These are phyloP conservation scores for Atrina japonica DNA, from an alignment of 2,888 invertebrate genomes.

Conservation along the genomic window DNA sequence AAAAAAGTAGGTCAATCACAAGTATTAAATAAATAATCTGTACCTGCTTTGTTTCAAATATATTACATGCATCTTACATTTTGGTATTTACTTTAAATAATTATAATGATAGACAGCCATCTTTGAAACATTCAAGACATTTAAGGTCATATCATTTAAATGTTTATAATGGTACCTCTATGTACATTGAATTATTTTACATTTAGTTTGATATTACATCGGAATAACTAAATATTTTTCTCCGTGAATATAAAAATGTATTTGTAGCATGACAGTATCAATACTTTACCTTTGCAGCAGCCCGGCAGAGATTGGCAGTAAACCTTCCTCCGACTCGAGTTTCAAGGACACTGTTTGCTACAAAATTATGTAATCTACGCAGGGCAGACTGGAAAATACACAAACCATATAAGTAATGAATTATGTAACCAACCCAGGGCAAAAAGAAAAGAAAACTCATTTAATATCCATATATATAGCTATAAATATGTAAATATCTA, in stretches of 20 bases:
- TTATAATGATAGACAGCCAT: not conserved
- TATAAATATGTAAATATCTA: too few species aligned
- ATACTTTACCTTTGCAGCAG: constrained; percentile 82
- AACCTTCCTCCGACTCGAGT: constrained; percentile 91
- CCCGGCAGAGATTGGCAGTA: constrained; percentile 87
- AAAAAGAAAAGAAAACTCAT: too few species aligned
- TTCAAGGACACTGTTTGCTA: constrained; percentile 89
- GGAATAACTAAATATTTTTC: not conserved
- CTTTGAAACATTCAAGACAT: not conserved
- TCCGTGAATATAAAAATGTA: too few species aligned
- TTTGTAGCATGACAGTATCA: too few species aligned
- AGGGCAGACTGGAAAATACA: constrained; percentile 85
- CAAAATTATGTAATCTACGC: constrained; percentile 88
- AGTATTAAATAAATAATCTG: too few species aligned
- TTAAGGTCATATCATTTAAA: not conserved
- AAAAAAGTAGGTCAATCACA: not conserved
- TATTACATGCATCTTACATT: too few species aligned
- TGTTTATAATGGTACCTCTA: not conserved
- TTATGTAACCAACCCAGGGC: too few species aligned
- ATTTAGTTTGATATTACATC: not conserved
- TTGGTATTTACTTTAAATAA: too few species aligned
- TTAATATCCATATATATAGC: too few species aligned
- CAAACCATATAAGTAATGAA: too few species aligned
- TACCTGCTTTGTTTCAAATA: too few species aligned
- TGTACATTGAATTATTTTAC: not conserved